Base-by-base conservation (phyloP, 2,888 invertebrate species). In the Netelia fuscicornis region DNA sequence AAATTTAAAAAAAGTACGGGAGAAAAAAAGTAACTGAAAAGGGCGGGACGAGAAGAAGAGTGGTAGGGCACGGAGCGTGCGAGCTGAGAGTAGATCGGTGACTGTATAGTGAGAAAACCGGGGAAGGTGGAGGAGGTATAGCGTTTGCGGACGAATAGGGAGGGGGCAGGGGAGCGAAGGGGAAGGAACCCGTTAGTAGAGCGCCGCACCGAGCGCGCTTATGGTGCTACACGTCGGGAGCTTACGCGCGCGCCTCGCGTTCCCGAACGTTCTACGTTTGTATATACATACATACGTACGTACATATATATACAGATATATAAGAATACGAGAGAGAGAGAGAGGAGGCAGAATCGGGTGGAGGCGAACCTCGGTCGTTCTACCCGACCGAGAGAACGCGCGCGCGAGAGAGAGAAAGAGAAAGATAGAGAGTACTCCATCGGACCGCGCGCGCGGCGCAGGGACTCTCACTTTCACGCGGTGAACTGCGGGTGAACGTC, bases 401-500 rank as follows among this genome's bases (percentile, higher is more conserved):
- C 84, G 86, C 88, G 89, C 84, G 82, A 67, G 81, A 77, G 83
- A 84, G 87, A 81, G 84, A 85, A 83, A 80, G 75, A 62, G 84
- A 70, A 71, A 83, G 77, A 78, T 77, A 71, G 58, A 79, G 83
- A 83, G 62, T 81, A 83, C 72, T 64, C 72, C 68, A 78, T 74
- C 74, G 79, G 71, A 75, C 44, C 70, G 78, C 72, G 76, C 80
- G 72, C 88, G 86, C 86, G 87, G 87, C 90, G 90, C 89, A 92
- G 95, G 95, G 95, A 95, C 95, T 95, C 95, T 95, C 95, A 95
- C 95, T 95, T 95, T 95, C 95, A 95, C 95, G 94, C 94, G 93
- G 94, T 94, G 95, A 95, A 95, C 95, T 95, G 95, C 93, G 96
- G 93, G 96, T 96, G 96, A 96, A 96, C 95, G 96, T 95, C 96